A percentile compares a stretch with the other conserved stretches of the same genome.
Conservation (phyloP, 1,140 invertebrate species). For the Cecropterus lyciades region DNA sequence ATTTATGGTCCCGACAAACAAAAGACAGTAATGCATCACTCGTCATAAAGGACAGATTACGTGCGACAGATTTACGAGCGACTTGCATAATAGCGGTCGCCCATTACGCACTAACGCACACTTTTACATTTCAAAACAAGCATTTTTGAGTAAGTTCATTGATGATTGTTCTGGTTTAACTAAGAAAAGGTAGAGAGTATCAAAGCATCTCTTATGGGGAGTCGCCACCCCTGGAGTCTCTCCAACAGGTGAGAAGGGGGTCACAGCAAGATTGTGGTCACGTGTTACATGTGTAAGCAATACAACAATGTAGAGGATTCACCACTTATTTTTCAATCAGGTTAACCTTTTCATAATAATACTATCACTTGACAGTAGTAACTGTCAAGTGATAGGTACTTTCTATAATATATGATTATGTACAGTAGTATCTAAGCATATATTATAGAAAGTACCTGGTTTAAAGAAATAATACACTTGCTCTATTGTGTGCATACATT, state of each 20-base stretch:
- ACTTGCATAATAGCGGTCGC: constrained; percentile 61
- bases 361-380: too few species aligned
- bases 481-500: too few species aligned
- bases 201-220: neutral
- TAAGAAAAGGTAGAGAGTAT: neutral
- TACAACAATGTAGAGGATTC: too few species aligned
- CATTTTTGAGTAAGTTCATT: neutral
- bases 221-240: neutral
- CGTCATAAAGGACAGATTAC: constrained; percentile 77
- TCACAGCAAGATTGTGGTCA: too few species aligned
- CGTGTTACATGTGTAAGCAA: too few species aligned
- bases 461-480: too few species aligned
- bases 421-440: too few species aligned
- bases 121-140: constrained; percentile 8
- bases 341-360: too few species aligned
- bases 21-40: constrained; percentile 70
- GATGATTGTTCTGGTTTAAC: neutral
- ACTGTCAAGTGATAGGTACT: too few species aligned
- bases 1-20: constrained; percentile 63
- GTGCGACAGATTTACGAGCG: constrained; percentile 69
- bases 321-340: too few species aligned
- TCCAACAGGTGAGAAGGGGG: neutral
- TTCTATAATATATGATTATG: too few species aligned
- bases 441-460: too few species aligned
- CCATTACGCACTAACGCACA: neutral